Conservation (phyloP, 1,140 invertebrate species). For the Phocides pigmalion region DNA sequence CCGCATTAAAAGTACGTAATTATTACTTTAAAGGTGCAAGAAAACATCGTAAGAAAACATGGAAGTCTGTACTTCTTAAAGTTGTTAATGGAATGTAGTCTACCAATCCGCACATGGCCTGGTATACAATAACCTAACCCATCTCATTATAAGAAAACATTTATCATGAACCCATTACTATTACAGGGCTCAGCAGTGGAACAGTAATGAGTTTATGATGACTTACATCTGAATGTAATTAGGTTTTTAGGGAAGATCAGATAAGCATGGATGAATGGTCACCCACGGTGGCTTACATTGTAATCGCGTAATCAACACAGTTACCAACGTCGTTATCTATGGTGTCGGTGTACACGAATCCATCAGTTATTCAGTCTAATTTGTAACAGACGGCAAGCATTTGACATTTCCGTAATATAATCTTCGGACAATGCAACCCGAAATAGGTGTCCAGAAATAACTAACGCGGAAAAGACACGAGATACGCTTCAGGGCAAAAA, state of each 20-base stretch:
- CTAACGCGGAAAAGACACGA: not conserved
- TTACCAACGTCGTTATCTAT: not conserved
- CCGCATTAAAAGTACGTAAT: no score
- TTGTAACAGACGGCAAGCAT: slow-evolving; percentile 5
- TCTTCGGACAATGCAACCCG: slow-evolving; percentile 11
- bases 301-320: slow-evolving; percentile 9
- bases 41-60: no score
- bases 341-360: not conserved
- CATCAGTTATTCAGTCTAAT: not conserved
- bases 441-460: slow-evolving; percentile 17
- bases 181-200: no score
- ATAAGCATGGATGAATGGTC: slow-evolving; percentile 16
- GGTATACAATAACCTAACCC: no score
- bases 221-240: no score
- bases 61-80: no score
- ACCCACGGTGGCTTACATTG: not conserved
- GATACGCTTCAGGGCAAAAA: not conserved
- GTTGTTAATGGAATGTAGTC: no score
- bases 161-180: no score
- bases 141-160: no score
- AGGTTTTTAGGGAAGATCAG: not conserved
- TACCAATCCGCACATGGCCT: no score
- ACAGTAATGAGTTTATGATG: no score
- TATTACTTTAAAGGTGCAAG: no score
- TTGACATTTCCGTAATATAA: slow-evolving; percentile 23